Base-by-base conservation (phyloP, 2,888 invertebrate genomes). In the Drosophila birchii region DNA sequence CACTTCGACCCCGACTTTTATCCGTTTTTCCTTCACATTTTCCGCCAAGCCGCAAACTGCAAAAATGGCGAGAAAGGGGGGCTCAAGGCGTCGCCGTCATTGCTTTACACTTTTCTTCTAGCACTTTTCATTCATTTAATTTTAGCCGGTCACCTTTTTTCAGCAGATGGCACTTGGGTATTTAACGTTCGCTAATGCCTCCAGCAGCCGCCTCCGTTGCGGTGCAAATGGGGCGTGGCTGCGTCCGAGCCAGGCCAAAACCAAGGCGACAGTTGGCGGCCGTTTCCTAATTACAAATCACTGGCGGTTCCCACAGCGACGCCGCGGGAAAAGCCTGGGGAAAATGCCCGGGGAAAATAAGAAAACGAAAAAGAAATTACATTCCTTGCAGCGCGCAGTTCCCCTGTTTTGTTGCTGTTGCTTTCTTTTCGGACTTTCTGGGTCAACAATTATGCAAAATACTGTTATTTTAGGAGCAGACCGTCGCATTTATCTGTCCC, bases 201-300 rank as follows among this genome's bases (percentile, higher is more conserved):
- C 78, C 73, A 75, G 86, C 73, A 71, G 71, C 68, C 68, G 44
- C 58, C 62, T 39, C 55, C 71, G 60, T 70, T 81, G 90, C 76
- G 78, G 74, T 88, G 84, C 60, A 88, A 89, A 90, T 86, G 85
- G 89, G 89, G 78, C 86, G 88, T 86, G 88, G 90, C 75, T 69
- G 34, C 68, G 63, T 58, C 59, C 45, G 47, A 69, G 60, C 58
- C 77, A 58, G 62, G 58, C 74, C 51, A 77, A 81, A 73, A 47
- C 76, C 76, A 77, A 83, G 81, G 80, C 89, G 90, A 88, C 91
- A 90, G 91, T 90, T 91, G 91, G 90, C 83, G 88, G 90, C 87
- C 88, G 86, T 81, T 90, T 86, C 86, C 83, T 91, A 91, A 91
- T 91, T 91, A 90, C 91, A 90, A 90, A 91, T 88, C 90, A 91